phyloP scores from a whole-genome alignment of 35 echinoderm and acorn worm genomes.

The Hemicentrotus pulcherrimus region DNA sequence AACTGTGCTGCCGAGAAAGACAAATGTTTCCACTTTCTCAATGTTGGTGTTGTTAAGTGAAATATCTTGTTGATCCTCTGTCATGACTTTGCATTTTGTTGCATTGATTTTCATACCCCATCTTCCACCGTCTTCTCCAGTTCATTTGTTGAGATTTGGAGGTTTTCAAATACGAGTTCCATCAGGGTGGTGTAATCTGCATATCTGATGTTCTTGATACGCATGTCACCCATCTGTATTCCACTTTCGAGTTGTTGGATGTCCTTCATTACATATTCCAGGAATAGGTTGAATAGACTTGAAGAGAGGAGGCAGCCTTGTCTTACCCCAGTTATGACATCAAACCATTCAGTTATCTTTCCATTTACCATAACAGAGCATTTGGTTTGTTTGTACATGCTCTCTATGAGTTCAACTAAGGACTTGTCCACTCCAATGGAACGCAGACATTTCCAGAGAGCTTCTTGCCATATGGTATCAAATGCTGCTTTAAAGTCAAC shows the following conservation, averaged over 20 bases:
- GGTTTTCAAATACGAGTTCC: background rate
- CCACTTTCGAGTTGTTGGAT: background rate
- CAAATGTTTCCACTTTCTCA: background rate
- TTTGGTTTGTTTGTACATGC: background rate
- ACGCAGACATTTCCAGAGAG: no score
- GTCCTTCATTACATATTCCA: background rate
- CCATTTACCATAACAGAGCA: background rate
- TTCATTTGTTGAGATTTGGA: background rate
- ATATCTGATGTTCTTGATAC: background rate
- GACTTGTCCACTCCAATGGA: no score
- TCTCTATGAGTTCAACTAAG: background rate
- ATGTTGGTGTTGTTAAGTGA: background rate
- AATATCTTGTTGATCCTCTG: background rate
- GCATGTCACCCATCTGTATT: background rate
- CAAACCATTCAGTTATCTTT: background rate
- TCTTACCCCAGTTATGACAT: background rate
- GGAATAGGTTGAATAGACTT: background rate
- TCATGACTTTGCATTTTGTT: background rate
- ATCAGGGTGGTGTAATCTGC: background rate
- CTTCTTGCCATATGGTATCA: no score
- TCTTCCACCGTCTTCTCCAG: background rate
- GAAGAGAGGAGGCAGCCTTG: slow-evolving; percentile 2
- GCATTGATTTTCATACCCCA: background rate
- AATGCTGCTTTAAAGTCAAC: no score
- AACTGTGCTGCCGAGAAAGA: background rate